Conservation (phyloP, 2,797 vertebrate genomes). For the Crocodylus rhombifer region DNA sequence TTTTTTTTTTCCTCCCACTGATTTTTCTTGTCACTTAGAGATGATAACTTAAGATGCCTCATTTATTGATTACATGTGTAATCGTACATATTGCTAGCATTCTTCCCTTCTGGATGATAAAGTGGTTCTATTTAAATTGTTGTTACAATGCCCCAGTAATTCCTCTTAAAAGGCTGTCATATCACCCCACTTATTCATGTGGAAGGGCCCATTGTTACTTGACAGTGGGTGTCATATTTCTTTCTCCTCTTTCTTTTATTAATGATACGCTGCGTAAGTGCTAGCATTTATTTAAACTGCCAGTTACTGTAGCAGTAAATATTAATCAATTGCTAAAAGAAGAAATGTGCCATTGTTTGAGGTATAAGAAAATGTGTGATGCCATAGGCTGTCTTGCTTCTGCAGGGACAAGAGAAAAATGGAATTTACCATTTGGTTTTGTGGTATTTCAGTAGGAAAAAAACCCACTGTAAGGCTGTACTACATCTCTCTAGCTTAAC, state of each 20-base stretch:
- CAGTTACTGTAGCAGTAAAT: constrained; percentile 35
- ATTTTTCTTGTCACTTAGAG: neutral
- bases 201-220: neutral
- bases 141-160: neutral
- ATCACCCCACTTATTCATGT: neutral
- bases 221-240: constrained; percentile 20
- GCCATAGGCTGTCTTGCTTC: constrained; percentile 39
- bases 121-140: neutral
- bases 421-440: constrained; percentile 43
- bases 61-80: rapidly evolving
- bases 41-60: neutral
- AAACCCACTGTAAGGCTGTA: constrained; percentile 29
- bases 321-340: constrained; percentile 54
- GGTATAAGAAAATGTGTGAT: constrained; percentile 52
- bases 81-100: neutral
- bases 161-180: neutral
- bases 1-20: neutral
- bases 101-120: neutral
- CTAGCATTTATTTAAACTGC: constrained; percentile 45
- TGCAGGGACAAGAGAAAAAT: constrained; percentile 37
- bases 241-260: neutral
- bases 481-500: constrained; percentile 49
- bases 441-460: constrained; percentile 30
- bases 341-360: constrained; percentile 56
- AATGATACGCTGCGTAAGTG: constrained; percentile 1